Evolutionary conservation across 2,113 vertebrate genomes (phyloP).

Genomic region (Typhlomys cinereus): DNA sequence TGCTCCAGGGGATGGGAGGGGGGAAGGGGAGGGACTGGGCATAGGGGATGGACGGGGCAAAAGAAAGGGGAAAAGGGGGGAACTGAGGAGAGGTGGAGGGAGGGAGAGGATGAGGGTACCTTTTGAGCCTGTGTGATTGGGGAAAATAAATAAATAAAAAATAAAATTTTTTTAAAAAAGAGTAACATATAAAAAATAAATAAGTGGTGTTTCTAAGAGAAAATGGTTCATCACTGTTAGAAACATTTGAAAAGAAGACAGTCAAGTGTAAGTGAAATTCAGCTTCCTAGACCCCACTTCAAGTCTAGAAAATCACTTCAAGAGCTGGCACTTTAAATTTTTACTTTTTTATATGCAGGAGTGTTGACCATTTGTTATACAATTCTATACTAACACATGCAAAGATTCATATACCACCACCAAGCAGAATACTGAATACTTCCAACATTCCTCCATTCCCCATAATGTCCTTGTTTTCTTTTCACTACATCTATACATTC

Average conservation of each 20-base stretch:
- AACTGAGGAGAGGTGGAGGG: too few species aligned
- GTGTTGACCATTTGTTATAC: neutral
- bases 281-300: neutral
- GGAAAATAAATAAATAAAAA: too few species aligned
- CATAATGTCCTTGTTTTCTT: neutral
- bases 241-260: neutral
- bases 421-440: neutral
- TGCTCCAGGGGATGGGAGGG: too few species aligned
- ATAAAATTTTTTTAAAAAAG: too few species aligned
- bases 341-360: neutral
- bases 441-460: neutral
- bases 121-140: too few species aligned
- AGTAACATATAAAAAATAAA: too few species aligned
- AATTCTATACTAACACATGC: slow-evolving; percentile 6
- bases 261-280: neutral
- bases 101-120: too few species aligned
- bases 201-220: too few species aligned
- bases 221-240: neutral
- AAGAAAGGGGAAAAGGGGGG: too few species aligned
- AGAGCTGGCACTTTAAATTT: neutral
- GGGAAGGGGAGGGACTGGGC: too few species aligned
- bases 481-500: too few species aligned
- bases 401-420: neutral
- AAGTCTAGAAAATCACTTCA: neutral
- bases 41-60: too few species aligned